Evolutionary conservation across 2,888 invertebrate genomes (phyloP), one percentile per base, ranked within the genome.

Genomic region (Perizoma flavofasciatum): DNA sequence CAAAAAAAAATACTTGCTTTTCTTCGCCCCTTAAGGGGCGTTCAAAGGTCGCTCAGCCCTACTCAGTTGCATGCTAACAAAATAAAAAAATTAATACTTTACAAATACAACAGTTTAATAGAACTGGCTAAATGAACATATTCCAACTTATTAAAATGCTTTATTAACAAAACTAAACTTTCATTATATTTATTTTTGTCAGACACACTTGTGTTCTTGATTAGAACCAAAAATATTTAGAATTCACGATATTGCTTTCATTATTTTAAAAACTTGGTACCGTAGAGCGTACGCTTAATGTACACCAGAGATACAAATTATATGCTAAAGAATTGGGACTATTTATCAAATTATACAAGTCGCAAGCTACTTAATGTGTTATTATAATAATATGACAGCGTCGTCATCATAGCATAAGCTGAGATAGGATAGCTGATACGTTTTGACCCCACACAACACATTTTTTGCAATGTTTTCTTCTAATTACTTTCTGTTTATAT

Each of bases 21-120:
- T n/a, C n/a, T n/a, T n/a, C n/a, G n/a, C n/a, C n/a, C n/a, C n/a
- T n/a, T n/a, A n/a, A n/a, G n/a, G n/a, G n/a, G n/a, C n/a, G n/a
- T n/a, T n/a, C n/a, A n/a, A n/a, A n/a, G n/a, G n/a, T n/a, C n/a
- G n/a, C n/a, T n/a, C n/a, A n/a, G n/a, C n/a, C n/a, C n/a, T n/a
- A n/a, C n/a, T n/a, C n/a, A n/a, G n/a, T n/a, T n/a, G n/a, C n/a
- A n/a, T n/a, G n/a, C n/a, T n/a, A 7, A 45, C 37, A 8, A 35
- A 49, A 49, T 44, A 51, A 47, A 41, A 64, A 50, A 61, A 61
- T 44, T 49, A 47, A 51, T 41, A 37, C 11, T 45, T 60, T 62
- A 66, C 55, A 69, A 66, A 66, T 67, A 69, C 67, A 69, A 67
- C 69, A 69, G 66, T 69, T 69, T 69, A 69, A 57, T 67, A 69